Base-by-base conservation (phyloP, 2,113 vertebrate species). In the Daubentonia madagascariensis region DNA sequence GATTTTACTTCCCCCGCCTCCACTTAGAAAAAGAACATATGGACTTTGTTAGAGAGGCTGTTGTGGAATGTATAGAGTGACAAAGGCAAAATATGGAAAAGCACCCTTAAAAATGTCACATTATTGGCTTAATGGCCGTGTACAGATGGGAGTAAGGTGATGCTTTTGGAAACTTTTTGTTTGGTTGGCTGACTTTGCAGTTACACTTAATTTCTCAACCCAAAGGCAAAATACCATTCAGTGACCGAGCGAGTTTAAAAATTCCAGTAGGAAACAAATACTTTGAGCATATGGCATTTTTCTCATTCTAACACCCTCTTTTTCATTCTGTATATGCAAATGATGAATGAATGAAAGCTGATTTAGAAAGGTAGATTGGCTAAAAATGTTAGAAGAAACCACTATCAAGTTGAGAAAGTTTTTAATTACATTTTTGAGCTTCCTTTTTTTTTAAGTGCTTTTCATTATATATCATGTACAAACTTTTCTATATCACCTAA, bases 1-100 rank as follows among this genome's bases (percentile, higher is more conserved):
- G 59, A 76, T 25, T 92, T 92, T 52, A 59, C 57, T 37, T 17
- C 52, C 20, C 48, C 32, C 40, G 17, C 23, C 3, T 16, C 43
- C 54, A 48, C 67, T 75, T 91, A 84, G 54, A 59, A 84, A 80
- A 67, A 79, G 89, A 96, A 94, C 70, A 94, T 61, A 63, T 7
- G 52, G 88, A 45, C 59, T 94, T 78, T 20, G n/a, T 95, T 75
- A 83, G 28, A 84, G 18, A 43, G 73, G 45, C 17, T 63, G 35
- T 5, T 80, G 68, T 37, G 90, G 59, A 67, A 84, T 50, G 17
- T 12, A 54, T 48, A n/a, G 48, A 92, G 59, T 54, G 89, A 91
- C 50, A 83, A 80, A 85, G 68, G 63, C 78, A 81, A 92, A 85
- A 59, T 17, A 48, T 11, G 30, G 91, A 70, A 45, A 92, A 94